Conservation (phyloP, 2,113 vertebrate species). For the Paedocypris sp. region DNA sequence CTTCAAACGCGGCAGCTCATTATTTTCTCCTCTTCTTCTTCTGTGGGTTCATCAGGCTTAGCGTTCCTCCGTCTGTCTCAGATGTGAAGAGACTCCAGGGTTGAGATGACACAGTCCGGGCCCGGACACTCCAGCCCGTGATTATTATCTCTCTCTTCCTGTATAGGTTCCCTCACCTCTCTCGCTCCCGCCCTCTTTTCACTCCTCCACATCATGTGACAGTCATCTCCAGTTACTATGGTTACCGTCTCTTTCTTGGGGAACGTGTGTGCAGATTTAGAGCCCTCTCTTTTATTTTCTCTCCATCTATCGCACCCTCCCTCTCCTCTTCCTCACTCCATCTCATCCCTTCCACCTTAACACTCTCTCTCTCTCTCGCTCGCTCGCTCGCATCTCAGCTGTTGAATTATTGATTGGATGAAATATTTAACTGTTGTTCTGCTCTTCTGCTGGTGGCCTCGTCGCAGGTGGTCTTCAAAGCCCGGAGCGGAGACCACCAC, state of each 20-base stretch:
- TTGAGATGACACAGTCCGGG: not conserved
- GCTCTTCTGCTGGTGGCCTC: conserved; percentile 47
- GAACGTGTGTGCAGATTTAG: conserved; percentile 49
- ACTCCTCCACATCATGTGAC: conserved; percentile 60
- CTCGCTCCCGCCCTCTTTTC: conserved; percentile 22
- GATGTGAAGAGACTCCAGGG: not conserved
- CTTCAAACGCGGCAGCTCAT: not conserved
- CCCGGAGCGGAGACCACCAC: conserved; percentile 4
- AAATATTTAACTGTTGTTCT: conserved; percentile 65
- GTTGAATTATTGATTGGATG: conserved; percentile 60
- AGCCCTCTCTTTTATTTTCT: conserved; percentile 29
- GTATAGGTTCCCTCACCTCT: conserved; percentile 22
- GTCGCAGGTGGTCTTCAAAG: conserved; percentile 31
- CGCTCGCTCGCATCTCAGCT: conserved; percentile 39
- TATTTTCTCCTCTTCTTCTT: not conserved
- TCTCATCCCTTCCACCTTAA: not conserved
- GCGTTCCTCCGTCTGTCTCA: conserved; percentile 13
- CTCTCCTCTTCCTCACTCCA: conserved; percentile 6
- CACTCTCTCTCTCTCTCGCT: conserved; percentile 17
- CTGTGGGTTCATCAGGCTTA: not conserved
- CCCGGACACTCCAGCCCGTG: conserved; percentile 8
- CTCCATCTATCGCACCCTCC: conserved; percentile 27
- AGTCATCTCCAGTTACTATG: conserved; percentile 65
- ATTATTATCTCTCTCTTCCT: conserved; percentile 29
- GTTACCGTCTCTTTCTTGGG: conserved; percentile 57